These are phyloP conservation scores for Scolanthus callimorphus DNA, from an alignment of 92 coral and sea anemone genomes.

Conservation along the genomic window DNA sequence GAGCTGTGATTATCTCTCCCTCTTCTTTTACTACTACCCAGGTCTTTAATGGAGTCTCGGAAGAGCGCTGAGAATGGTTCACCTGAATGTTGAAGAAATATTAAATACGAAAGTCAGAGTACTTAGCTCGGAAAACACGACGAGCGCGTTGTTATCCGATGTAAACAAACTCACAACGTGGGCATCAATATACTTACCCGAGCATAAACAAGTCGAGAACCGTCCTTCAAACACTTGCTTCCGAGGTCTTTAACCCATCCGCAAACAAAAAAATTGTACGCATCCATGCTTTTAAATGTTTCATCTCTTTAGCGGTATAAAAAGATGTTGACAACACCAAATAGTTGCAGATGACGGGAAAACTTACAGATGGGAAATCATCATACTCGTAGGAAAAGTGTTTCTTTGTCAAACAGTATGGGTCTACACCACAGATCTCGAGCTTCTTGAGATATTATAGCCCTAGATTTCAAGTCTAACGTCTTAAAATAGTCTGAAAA, in stretches of 20 bases:
- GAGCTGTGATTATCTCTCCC: too few species aligned
- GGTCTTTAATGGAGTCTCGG: slow-evolving; percentile 13
- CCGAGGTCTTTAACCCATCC: slow-evolving; percentile 38
- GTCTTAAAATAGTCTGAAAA: slow-evolving; percentile 4
- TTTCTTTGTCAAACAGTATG: slow-evolving; percentile 20
- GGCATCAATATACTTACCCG: too few species aligned
- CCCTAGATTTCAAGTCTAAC: background rate
- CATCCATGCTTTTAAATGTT: slow-evolving; percentile 35
- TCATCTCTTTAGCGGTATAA: slow-evolving; percentile 25
- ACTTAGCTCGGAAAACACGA: background rate
- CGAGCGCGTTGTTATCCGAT: too few species aligned
- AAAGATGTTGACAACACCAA: slow-evolving; percentile 16
- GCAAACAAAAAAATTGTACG: slow-evolving; percentile 35
- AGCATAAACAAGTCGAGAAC: slow-evolving; percentile 6
- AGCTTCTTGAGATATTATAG: slow-evolving; percentile 25
- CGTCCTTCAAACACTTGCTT: slow-evolving; percentile 18
- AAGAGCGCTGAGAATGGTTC: slow-evolving; percentile 20
- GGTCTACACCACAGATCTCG: slow-evolving; percentile 11
- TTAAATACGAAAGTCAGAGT: background rate
- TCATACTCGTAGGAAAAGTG: slow-evolving; percentile 12
- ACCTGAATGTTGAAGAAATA: slow-evolving; percentile 11
- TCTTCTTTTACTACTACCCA: slow-evolving; percentile 27
- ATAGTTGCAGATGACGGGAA: slow-evolving; percentile 29
- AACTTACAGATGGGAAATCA: slow-evolving; percentile 8
- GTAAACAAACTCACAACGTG: too few species aligned